A percentile compares a stretch with the other conserved stretches of the same genome.
Conservation (phyloP, 2,113 vertebrate genomes). For the Hyaena hyaena region DNA sequence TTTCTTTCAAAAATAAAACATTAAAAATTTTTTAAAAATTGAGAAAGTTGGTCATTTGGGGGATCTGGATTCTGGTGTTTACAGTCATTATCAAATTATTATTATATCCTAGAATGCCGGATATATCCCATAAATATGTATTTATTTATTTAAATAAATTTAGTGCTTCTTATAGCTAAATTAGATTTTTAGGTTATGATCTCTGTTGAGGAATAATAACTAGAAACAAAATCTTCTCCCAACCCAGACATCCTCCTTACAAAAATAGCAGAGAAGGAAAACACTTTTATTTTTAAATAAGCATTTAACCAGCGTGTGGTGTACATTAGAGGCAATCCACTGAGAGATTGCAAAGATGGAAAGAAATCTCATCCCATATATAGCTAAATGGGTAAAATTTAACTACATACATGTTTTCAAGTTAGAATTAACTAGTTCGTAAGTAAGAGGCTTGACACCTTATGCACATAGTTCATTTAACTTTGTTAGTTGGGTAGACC, state of each 20-base stretch:
- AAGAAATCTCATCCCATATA: not conserved
- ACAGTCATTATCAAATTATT: not conserved
- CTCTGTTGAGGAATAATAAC: not conserved
- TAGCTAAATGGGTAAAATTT: not conserved
- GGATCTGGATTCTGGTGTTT: not conserved
- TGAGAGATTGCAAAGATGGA: not conserved
- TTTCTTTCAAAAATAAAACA: no score
- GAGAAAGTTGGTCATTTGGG: not conserved
- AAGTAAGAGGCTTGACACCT: not conserved
- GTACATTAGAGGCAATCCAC: no score
- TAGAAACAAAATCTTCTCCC: slow-evolving; percentile 3
- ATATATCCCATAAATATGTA: not conserved
- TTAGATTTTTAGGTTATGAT: slow-evolving; percentile 20
- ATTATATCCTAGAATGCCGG: not conserved
- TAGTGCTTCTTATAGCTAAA: not conserved
- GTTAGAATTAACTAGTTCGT: not conserved
- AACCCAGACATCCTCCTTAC: not conserved
- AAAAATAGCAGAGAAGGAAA: not conserved
- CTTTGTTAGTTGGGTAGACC: no score
- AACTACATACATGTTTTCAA: not conserved
- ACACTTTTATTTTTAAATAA: not conserved
- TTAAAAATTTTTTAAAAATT: not conserved
- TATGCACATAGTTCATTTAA: not conserved
- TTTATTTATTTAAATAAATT: not conserved
- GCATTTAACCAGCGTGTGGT: not conserved